Base-by-base conservation (phyloP, 2,888 invertebrate species). In the Platynereis dumerilii region DNA sequence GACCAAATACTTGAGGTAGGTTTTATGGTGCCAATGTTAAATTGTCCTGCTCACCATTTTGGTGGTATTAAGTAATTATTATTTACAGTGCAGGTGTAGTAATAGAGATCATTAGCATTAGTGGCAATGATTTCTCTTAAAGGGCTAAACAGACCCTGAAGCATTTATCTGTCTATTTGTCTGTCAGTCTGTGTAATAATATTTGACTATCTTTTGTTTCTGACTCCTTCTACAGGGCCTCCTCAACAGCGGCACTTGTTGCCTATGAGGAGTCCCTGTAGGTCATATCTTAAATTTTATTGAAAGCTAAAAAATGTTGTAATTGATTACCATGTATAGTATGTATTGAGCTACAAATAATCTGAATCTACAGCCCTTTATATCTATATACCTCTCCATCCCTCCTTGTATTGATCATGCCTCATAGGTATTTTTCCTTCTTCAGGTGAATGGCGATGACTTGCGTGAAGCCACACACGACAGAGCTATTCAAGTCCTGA, bases 1-100 rank as follows among this genome's bases (percentile, higher is more conserved):
- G 99, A 99, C 86, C 95, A 96, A 86, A 91, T 99, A 76, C 84
- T 95, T 54, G 95, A 95, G 78, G 85, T 86, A 64, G 68, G 55
- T 52, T 20, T 15, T n/a, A n/a, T n/a, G 12, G 53, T 27, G 7
- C 10, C 28, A 27, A 24, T 24, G 2, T n/a, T n/a, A n/a, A n/a
- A n/a, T n/a, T n/a, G n/a, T n/a, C n/a, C n/a, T n/a, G 12, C 44
- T 42, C 44, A n/a, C 44, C 44, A 42, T 15, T 42, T 42, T 42
- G 17, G 12, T 42, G 12, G 17, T 42, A 42, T 42, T 42, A 42
- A n/a, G 17, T 17, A 42, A 15, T 15, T 42, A 42, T 42, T 15
- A 12, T 17, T 42, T 17, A 12, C 44, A 15, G 44, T 42, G 12
- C 44, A 42, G 12, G 17, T 42, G 44, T 15, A 15, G 17, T 42